Conservation (phyloP, 2,888 invertebrate genomes). For the Aporophyla nigra region DNA sequence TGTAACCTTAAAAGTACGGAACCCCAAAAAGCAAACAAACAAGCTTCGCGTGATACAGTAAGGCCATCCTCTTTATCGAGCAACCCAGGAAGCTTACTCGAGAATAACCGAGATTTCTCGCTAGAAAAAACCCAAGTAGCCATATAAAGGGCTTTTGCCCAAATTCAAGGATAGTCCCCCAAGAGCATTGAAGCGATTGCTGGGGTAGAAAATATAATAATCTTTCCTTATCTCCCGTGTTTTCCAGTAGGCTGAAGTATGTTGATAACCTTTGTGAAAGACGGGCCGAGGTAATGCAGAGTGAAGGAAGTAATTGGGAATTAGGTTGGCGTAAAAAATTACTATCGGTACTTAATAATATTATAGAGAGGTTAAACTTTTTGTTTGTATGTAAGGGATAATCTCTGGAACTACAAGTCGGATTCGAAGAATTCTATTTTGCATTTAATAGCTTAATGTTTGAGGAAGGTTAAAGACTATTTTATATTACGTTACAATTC, state of each 20-base stretch:
- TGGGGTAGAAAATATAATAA: slow-evolving; percentile 45
- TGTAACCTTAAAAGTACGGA: not conserved
- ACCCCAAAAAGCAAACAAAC: not conserved
- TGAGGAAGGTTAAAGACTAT: no score
- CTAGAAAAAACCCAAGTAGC: slow-evolving; percentile 32
- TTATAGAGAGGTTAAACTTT: no score
- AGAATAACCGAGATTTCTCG: slow-evolving; percentile 19
- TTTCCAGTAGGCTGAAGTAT: slow-evolving; percentile 31
- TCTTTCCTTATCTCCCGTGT: slow-evolving; percentile 32
- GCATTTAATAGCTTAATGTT: no score
- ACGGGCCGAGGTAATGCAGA: not conserved
- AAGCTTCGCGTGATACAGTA: not conserved
- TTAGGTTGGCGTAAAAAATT: not conserved
- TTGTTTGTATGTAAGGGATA: no score
- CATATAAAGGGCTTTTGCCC: slow-evolving; percentile 22
- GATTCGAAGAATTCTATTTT: no score
- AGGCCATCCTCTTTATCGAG: slow-evolving; percentile 18
- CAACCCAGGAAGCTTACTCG: slow-evolving; percentile 26
- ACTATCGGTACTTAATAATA: no score
- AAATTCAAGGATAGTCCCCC: slow-evolving; percentile 35
- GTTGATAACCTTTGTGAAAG: slow-evolving; percentile 27
- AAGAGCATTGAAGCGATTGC: slow-evolving; percentile 24
- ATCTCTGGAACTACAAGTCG: no score
- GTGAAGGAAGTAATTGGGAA: slow-evolving; percentile 9
- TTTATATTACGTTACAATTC: no score